phyloP scores from a whole-genome alignment of 2,113 vertebrate species.

The Pluvialis apricaria region DNA sequence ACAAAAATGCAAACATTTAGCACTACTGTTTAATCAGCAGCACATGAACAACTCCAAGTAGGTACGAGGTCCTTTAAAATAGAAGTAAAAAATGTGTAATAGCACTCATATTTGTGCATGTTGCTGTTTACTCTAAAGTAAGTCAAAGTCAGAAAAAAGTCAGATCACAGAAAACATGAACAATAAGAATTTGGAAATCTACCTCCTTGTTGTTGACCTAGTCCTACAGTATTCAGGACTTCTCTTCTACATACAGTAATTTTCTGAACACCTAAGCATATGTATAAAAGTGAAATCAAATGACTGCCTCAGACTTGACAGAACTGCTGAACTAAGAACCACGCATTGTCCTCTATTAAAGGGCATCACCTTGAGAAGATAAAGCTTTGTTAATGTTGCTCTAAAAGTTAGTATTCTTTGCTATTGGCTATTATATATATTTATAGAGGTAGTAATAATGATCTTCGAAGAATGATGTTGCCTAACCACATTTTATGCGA shows the following conservation, averaged over 20 bases:
- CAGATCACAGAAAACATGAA: slow-evolving; percentile 36
- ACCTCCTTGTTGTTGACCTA: slow-evolving; percentile 69
- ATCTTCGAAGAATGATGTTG: neutral
- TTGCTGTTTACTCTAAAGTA: neutral
- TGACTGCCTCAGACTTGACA: slow-evolving; percentile 92
- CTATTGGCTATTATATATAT: slow-evolving; percentile 30
- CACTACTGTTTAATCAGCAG: neutral
- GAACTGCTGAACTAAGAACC: slow-evolving; percentile 96
- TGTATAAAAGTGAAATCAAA: slow-evolving; percentile 95
- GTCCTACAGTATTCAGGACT: slow-evolving; percentile 41
- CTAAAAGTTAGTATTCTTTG: slow-evolving; percentile 54
- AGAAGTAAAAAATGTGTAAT: neutral
- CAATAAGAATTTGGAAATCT: slow-evolving; percentile 7
- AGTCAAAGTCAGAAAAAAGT: slow-evolving; percentile 55
- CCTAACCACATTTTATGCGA: neutral
- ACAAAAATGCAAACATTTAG: neutral
- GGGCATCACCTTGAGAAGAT: slow-evolving; percentile 77
- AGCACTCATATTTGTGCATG: neutral
- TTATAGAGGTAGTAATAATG: slow-evolving; percentile 1
- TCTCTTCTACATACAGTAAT: slow-evolving; percentile 72
- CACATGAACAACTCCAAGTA: neutral
- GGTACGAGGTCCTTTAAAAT: neutral
- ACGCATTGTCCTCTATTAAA: slow-evolving; percentile 71
- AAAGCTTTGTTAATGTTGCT: slow-evolving; percentile 55
- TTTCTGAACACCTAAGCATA: slow-evolving; percentile 95